Conservation (phyloP, 2,113 vertebrate species). For the Crotalus horridus region DNA sequence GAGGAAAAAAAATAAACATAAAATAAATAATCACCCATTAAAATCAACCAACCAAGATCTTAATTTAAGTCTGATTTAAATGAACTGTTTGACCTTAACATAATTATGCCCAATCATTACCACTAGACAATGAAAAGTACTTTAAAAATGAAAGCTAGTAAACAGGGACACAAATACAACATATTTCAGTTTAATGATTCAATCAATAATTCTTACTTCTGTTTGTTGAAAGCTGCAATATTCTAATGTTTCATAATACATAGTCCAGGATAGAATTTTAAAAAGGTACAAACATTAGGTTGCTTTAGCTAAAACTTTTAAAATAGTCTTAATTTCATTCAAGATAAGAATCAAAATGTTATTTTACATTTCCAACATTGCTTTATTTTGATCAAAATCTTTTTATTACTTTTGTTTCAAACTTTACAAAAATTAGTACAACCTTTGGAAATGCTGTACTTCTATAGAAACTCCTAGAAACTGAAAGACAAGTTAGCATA, state of each 20-base stretch:
- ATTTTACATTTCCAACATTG: background rate
- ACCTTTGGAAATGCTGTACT: background rate
- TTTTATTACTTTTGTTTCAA: background rate
- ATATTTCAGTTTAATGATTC: conserved; percentile 22
- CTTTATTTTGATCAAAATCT: background rate
- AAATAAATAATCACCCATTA: conserved; percentile 48
- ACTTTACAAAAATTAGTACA: background rate
- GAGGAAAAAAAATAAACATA: background rate
- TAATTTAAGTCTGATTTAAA: conserved; percentile 37
- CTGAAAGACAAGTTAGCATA: background rate
- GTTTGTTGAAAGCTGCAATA: conserved; percentile 31
- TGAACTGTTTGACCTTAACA: conserved; percentile 32
- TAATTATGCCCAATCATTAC: conserved; percentile 27
- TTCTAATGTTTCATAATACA: background rate
- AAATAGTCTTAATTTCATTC: background rate
- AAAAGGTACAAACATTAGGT: conserved; percentile 1
- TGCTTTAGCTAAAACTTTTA: background rate
- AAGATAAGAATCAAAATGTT: background rate
- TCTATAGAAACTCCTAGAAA: background rate
- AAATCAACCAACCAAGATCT: background rate
- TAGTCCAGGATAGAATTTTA: background rate
- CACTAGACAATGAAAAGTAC: conserved; percentile 43
- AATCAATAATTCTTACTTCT: conserved; percentile 26
- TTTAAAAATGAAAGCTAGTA: conserved; percentile 35
- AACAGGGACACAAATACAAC: conserved; percentile 28